Conservation (phyloP, 2,113 vertebrate genomes). For the Cacatua alba region DNA sequence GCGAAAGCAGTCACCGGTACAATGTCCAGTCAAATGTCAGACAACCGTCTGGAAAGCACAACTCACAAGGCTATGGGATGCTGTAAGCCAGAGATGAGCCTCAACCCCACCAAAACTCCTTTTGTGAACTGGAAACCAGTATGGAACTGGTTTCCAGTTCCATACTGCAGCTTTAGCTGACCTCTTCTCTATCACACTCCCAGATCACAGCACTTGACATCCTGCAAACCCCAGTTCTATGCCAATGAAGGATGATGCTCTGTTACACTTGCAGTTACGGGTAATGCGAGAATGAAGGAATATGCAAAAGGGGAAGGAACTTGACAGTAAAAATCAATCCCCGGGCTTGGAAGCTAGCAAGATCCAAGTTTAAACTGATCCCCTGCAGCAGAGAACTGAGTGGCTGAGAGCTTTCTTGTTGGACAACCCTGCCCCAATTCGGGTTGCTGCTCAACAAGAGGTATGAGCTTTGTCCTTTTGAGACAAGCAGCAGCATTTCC, state of each 20-base stretch:
- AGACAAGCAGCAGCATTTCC: neutral
- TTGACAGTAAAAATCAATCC: neutral
- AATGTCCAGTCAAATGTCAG: too few species aligned
- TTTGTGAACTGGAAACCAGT: neutral
- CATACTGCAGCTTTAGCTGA: neutral
- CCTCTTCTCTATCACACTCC: neutral
- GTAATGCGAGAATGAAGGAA: neutral
- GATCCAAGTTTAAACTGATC: neutral
- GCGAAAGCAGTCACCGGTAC: neutral
- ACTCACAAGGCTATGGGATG: too few species aligned
- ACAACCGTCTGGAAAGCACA: neutral
- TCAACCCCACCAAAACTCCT: neutral
- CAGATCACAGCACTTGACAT: neutral
- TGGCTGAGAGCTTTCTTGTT: neutral
- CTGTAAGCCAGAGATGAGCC: neutral
- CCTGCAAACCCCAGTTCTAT: neutral
- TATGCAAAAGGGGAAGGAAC: too few species aligned
- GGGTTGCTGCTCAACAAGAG: neutral
- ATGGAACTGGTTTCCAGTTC: neutral
- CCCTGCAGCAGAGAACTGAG: neutral
- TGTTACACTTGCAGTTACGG: neutral
- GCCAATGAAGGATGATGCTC: neutral
- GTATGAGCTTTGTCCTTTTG: neutral
- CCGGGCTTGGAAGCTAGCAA: neutral
- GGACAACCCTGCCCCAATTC: neutral